Evolutionary conservation across 2,113 vertebrate genomes (phyloP), one percentile per base, ranked within the genome.

Genomic region (Hippocampus zosterae): DNA sequence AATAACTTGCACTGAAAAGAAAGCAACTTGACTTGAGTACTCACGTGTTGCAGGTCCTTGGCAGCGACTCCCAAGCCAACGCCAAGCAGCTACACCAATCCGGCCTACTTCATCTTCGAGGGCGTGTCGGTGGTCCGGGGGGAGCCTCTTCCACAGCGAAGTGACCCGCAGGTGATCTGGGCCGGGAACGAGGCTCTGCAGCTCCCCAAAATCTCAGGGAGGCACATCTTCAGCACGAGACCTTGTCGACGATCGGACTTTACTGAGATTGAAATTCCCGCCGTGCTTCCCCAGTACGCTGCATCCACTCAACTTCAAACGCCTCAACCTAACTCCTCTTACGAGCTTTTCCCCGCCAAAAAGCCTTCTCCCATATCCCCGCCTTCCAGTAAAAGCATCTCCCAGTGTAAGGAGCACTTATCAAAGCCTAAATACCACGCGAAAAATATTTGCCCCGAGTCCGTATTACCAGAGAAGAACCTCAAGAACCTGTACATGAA

Each of bases 91-190:
- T 96, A 95, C 91, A 95, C 93, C 84, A 96, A 95, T 79, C 93
- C 94, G 1, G 93, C 94, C 66, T 96, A 95, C 88, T 94, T 93
- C 90, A 93, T 95, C 79, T 94, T 96, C 5, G 94, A 95, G 81
- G 93, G 92, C 0, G 67, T 93, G 42, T 91, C 92, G 16, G 86
- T 88, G 8, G 0, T 77, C 0, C 79, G 84, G 65, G 71, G 8
- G 61, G 88, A 91, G 3, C 66, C 44, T 41, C 82, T 75, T 2
- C 77, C 85, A 5, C 76, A 77, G 0, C 8, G 10, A 9, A 87
- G 79, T 55, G 88, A 92, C 19, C 77, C 84, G 23, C 84, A 69
- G 76, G 82, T 88, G 66, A 85, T 91, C 80, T 91, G 86, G 87
- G 79, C 88, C 56, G 88, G 88, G 33, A 89, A 90, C 0, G 85